Percentiles rank a stretch among this genome's conserved stretches.
Evolutionary conservation across 2,113 vertebrate genomes (phyloP).

Genomic region (Salvator merianae): DNA sequence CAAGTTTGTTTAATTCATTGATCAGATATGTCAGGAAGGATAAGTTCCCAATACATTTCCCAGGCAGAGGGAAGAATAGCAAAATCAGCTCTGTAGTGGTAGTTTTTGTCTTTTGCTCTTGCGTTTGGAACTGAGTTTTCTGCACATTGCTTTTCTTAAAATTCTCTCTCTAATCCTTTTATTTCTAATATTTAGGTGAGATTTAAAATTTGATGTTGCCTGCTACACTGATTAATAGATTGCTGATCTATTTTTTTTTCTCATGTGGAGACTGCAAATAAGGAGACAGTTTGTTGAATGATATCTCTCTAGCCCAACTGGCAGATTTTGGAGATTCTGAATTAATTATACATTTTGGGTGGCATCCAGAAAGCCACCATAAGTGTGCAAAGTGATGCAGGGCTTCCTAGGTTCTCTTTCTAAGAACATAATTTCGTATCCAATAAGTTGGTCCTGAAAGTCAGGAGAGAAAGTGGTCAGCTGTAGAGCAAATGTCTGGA

Average conservation of each 20-base stretch:
- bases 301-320: no score
- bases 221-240: neutral
- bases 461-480: no score
- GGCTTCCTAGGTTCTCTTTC: neutral
- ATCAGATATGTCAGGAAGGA: no score
- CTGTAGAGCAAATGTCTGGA: no score
- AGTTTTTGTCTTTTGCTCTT: neutral
- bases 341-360: neutral
- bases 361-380: neutral
- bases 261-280: no score
- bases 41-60: neutral
- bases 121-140: neutral
- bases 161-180: neutral
- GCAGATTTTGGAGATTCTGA: no score
- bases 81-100: neutral
- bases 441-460: no score
- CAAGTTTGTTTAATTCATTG: no score
- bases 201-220: no score
- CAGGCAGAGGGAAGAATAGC: neutral
- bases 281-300: no score
- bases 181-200: no score
- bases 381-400: neutral
- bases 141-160: neutral
- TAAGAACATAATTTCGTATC: neutral
- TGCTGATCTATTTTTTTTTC: neutral